These are phyloP conservation scores for Megalops cyprinoides DNA, from an alignment of 2,797 vertebrate species.

Conservation along the genomic window DNA sequence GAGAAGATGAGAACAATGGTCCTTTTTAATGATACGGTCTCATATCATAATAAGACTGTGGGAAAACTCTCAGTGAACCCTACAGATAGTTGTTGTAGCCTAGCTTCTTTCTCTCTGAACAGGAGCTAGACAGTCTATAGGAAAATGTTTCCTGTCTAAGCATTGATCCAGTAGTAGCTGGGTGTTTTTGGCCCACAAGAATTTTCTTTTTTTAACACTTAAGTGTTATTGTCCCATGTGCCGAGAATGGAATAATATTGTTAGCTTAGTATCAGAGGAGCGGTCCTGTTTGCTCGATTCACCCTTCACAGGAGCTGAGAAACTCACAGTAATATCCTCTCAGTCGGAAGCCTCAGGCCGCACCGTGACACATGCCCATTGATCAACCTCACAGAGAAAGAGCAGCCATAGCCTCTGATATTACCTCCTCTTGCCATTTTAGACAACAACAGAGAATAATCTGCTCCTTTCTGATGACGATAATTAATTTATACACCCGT, in stretches of 20 bases:
- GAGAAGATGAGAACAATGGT: too few species aligned
- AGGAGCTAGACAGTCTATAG: too few species aligned
- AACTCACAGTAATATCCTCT: background rate
- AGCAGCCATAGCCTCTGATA: conserved; percentile 10
- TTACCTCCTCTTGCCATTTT: conserved; percentile 27
- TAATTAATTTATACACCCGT: conserved; percentile 36
- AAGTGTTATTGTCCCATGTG: too few species aligned
- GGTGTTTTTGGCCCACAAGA: background rate
- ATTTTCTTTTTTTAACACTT: background rate
- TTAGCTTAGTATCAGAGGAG: background rate
- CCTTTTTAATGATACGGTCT: too few species aligned
- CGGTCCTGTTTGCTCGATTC: background rate
- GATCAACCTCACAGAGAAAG: conserved; percentile 18
- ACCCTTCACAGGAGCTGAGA: background rate
- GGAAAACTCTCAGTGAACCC: too few species aligned
- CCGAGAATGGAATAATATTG: too few species aligned
- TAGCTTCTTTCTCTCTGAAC: too few species aligned
- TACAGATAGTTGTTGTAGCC: too few species aligned
- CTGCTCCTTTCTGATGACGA: conserved; percentile 4
- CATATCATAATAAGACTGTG: too few species aligned
- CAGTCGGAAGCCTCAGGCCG: background rate
- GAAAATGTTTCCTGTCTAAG: too few species aligned
- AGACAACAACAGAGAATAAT: conserved; percentile 29
- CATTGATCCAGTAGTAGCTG: too few species aligned
- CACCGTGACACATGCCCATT: conserved; percentile 25